Base-by-base conservation (phyloP, 2,797 vertebrate genomes). In the Artibeus jamaicensis region DNA sequence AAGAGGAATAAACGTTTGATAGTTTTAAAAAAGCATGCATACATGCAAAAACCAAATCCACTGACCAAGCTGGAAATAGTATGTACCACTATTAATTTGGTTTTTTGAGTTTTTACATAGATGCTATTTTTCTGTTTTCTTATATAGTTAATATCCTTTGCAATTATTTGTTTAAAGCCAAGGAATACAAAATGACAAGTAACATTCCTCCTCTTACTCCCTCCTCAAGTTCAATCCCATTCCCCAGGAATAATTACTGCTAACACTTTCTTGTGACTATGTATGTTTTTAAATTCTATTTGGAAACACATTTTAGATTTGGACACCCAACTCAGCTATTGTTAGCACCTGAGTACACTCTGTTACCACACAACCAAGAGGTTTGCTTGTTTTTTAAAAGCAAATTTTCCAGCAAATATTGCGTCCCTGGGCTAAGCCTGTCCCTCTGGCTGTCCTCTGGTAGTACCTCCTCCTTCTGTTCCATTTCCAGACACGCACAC, bases 251-350 rank as follows among this genome's bases (percentile, higher is more conserved):
- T 76, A 73, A 78, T 84, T 10, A 26, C 50, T 62, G 8, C 81
- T 48, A 68, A 34, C 34, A 53, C 46, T 65, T 86, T 73, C 29
- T 86, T 91, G 24, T 21, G 16, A 65, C 44, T 8, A 2, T 19
- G 8, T 22, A 39, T 85, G 50, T 76, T 92, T 92, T 95, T 74
- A 74, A 93, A n/a, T 93, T 95, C 55, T 88, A 24, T 73, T 83
- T 57, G 15, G 68, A 85, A 86, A 76, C n/a, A 24, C 9, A 32
- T 59, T 92, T 88, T 67, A 46, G 24, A 91, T 81, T 86, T 84
- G 57, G 24, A 95, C 68, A 55, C 37, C 71, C 59, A 91, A 15
- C 11, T 90, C 70, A 93, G 46, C 53, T 50, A 62, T 18, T 91
- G 57, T 79, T 82, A 77, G 50, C 81, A 9, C 5, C 81, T 77